These are phyloP conservation scores for Lepidocolaptes lacrymiger DNA, from an alignment of 2,797 vertebrate species.

Conservation along the genomic window DNA sequence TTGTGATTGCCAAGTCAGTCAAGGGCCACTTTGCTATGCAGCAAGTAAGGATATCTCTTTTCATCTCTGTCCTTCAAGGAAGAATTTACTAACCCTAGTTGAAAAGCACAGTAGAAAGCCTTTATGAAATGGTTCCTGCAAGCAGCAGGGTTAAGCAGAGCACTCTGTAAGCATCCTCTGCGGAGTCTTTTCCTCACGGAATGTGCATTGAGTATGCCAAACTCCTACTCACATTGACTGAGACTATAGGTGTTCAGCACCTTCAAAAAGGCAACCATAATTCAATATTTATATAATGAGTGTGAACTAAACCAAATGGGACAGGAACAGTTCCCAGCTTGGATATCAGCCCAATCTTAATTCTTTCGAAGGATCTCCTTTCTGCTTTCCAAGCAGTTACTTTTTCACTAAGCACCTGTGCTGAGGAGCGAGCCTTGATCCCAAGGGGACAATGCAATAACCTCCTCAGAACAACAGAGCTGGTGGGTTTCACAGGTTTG, in stretches of 20 bases:
- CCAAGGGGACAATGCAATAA: constrained; percentile 35
- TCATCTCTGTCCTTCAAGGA: background rate
- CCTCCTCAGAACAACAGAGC: background rate
- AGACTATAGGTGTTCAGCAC: constrained; percentile 12
- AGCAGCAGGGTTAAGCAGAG: background rate
- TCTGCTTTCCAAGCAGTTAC: constrained; percentile 30
- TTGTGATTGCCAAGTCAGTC: background rate
- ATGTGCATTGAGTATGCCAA: background rate
- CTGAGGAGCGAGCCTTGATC: background rate
- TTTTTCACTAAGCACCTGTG: constrained; percentile 55
- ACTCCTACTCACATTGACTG: background rate
- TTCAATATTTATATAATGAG: background rate
- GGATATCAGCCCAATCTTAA: constrained; percentile 22
- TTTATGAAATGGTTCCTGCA: background rate
- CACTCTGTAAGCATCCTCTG: background rate
- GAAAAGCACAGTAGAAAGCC: background rate
- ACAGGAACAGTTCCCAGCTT: constrained; percentile 19
- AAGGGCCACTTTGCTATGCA: background rate
- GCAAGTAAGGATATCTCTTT: background rate
- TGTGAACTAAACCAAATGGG: background rate
- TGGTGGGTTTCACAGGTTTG: background rate
- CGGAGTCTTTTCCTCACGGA: background rate
- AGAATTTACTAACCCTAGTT: background rate
- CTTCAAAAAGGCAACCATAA: background rate
- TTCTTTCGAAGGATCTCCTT: constrained; percentile 17